Base-by-base conservation (phyloP, 2,888 invertebrate species). In the Geotrupes spiniger region DNA sequence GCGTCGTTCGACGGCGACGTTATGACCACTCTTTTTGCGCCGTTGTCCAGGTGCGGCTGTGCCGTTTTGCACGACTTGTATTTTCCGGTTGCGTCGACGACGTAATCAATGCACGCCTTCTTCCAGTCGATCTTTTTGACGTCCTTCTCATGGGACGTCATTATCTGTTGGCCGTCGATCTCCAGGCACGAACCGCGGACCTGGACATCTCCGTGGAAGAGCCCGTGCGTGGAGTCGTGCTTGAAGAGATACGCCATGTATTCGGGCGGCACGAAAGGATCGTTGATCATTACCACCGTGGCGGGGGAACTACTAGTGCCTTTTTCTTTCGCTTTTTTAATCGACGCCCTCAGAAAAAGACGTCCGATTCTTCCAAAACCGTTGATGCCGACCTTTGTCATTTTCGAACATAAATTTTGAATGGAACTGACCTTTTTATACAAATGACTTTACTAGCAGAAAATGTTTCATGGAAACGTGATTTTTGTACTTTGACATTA, bases 171-270 rank as follows among this genome's bases (percentile, higher is more conserved):
- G 58, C 66, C 65, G 45, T 70, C 64, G 14, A 71, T 58, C 16
- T 66, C 54, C 1, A 70, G 44, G 45, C 59, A 56, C n/a, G 56
- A 63, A 6, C 65, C 68, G 4, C 62, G 56, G 4, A 53, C 39
- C 33, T 54, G 74, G 66, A 82, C 67, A 26, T 71, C 71, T 1
- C 75, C 76, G 16, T 69, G 70, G 47, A 77, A 78, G 61, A 75
- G 78, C 3, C 92, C 92, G 71, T 92, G 91, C n/a, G 89, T 89
- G 1, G 91, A 89, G 72, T 93, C 92, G 71, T 88, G 90, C 72
- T 88, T 89, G 70, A 92, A 86, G 74, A 92, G 79, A 74, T 92
- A 92, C 38, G 86, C 87, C 81, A 92, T 88, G 72, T 92, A 89
- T 53, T 89, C 85, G 28, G 84, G 76, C 53, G 81, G 79, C 62